phyloP scores from a whole-genome alignment of 2,888 invertebrate species.

The Ophion obscuratus region DNA sequence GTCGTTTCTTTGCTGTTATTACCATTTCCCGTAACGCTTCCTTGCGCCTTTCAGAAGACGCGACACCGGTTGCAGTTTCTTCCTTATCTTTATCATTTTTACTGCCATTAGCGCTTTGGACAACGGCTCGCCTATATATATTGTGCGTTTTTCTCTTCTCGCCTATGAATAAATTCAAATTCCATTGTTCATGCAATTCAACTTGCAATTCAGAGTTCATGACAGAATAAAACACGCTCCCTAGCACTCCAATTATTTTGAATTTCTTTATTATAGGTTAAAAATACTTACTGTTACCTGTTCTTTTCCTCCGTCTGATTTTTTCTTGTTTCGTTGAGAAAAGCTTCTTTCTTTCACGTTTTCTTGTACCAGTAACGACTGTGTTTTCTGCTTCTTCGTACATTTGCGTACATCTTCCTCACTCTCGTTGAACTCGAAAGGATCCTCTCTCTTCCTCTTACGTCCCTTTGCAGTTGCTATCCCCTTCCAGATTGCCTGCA shows the following conservation, averaged over 20 bases:
- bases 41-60: slow-evolving; percentile 14
- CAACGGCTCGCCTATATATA: slow-evolving; percentile 5
- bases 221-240: neutral
- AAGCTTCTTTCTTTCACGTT: slow-evolving; percentile 3
- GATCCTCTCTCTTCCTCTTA: no score
- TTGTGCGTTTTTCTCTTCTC: neutral
- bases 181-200: no score
- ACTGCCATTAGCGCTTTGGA: neutral
- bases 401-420: neutral
- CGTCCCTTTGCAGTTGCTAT: no score
- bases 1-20: slow-evolving; percentile 27
- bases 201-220: no score
- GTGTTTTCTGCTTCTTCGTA: slow-evolving; percentile 1
- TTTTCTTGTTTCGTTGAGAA: neutral
- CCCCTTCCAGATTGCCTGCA: no score
- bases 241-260: slow-evolving; percentile 5
- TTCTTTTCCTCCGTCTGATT: neutral
- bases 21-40: slow-evolving; percentile 22
- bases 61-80: slow-evolving; percentile 10
- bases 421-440: no score
- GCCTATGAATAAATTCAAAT: no score
- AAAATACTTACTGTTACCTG: slow-evolving; percentile 1
- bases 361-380: neutral
- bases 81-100: neutral
- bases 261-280: slow-evolving; percentile 14